These are phyloP conservation scores for Tangara arthus DNA, from an alignment of 2,797 vertebrate species.

Conservation along the genomic window DNA sequence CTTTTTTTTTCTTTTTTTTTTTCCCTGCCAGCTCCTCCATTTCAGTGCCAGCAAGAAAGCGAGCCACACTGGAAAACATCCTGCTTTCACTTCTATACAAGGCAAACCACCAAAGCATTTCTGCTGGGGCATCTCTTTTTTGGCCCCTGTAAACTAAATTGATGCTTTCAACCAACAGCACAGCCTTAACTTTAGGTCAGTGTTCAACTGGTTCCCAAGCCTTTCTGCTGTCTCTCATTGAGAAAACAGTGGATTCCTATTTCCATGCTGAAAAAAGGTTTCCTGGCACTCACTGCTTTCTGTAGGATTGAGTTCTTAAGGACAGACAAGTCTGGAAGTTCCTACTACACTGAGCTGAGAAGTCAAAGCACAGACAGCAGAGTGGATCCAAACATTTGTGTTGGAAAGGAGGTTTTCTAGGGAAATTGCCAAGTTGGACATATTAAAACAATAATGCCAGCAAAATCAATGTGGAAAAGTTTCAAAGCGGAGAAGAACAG, in stretches of 20 bases:
- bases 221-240: not conserved
- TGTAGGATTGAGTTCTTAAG: not conserved
- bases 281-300: not conserved
- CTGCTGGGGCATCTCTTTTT: not conserved
- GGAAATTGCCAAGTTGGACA: not conserved
- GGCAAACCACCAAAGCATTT: slow-evolving; percentile 19
- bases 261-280: not conserved
- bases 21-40: not conserved
- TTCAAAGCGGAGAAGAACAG: not conserved
- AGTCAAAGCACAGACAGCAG: not conserved
- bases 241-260: not conserved
- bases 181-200: not conserved
- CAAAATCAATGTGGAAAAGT: not conserved
- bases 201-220: not conserved
- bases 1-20: not conserved
- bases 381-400: not conserved
- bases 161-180: not conserved
- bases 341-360: not conserved
- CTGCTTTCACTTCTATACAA: slow-evolving; percentile 56
- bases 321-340: not conserved
- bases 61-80: slow-evolving; percentile 22
- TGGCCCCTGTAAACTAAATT: not conserved
- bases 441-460: not conserved
- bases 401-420: not conserved
- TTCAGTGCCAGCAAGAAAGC: slow-evolving; percentile 17